A percentile compares a stretch with the other conserved stretches of the same genome.
These are phyloP conservation scores for Cataglyphis hispanica DNA, from an alignment of 1,140 invertebrate genomes.

Conservation along the genomic window DNA sequence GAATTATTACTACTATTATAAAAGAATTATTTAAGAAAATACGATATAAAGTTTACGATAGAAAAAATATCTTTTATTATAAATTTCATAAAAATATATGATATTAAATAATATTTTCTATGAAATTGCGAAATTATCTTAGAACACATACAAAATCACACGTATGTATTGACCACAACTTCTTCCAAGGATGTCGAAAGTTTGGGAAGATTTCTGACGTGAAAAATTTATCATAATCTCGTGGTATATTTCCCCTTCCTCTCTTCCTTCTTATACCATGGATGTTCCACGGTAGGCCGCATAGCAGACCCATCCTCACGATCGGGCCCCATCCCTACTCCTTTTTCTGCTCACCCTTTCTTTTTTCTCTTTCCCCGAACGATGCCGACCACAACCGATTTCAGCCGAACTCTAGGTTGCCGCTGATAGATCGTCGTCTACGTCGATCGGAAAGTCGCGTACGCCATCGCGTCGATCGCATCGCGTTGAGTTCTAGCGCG, in stretches of 20 bases:
- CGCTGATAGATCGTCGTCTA: conserved; percentile 60
- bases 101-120: not conserved
- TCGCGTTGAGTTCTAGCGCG: not conserved
- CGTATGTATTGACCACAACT: not conserved
- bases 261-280: conserved; percentile 38
- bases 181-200: not conserved
- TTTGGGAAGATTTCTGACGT: conserved; percentile 48
- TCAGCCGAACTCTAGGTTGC: conserved; percentile 47
- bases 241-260: not conserved
- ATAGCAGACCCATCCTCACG: conserved; percentile 62
- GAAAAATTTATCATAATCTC: conserved; percentile 18
- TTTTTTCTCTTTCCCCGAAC: conserved; percentile 58
- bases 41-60: not conserved
- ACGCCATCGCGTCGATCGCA: conserved; percentile 49
- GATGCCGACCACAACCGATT: conserved; percentile 53
- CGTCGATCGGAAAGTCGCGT: conserved; percentile 52
- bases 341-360: conserved; percentile 42
- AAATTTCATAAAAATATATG: not conserved
- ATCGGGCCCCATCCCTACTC: conserved; percentile 51
- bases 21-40: too few relatives aligned
- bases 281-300: conserved; percentile 47
- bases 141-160: not conserved
- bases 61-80: not conserved
- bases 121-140: not conserved
- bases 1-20: too few relatives aligned